Base-by-base conservation (phyloP, 2,797 vertebrate genomes). In the Carduelis carduelis region DNA sequence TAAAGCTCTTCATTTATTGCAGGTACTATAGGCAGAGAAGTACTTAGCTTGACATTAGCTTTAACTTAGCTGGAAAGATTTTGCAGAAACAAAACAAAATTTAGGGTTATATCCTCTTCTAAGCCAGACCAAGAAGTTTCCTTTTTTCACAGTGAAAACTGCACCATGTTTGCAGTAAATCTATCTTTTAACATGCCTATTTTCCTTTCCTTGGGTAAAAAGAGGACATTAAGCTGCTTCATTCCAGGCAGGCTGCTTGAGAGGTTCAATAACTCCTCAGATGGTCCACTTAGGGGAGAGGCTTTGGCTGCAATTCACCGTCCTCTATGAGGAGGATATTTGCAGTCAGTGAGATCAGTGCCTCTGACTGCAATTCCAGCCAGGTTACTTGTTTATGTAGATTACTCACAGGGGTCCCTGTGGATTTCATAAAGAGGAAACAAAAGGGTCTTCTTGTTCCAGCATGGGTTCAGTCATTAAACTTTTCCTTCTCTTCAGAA, bases 81-180 rank as follows among this genome's bases (percentile, higher is more conserved):
- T 77, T 59, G 46, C 78, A 87, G 89, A 93, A 94, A 89, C 8
- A 75, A 61, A 83, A 75, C 44, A 87, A 34, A 83, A 43, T 28
- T 47, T 74, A 52, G 49, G 49, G 85, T 75, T 78, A 81, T 32
- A 78, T 41, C 49, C 28, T 89, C 30, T 70, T 52, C 66, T 87
- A 78, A 81, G 41, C 57, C 61, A 89, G 53, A 87, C 32, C 7
- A 14, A 66, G 34, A 41, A 63, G 37, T 46, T 90, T 92, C 14
- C 30, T 64, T 34, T 80, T 69, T 46, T 79, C 57, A 32, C 20
- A 57, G 55, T 39, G 32, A 78, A 81, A 87, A 50, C 19, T 46
- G 30, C 37, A 16, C n/a, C 1, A 3, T 20, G n/a, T 37, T 86
- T 80, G 35, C 16, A 37, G 9, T 74, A 61, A 41, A 59, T 56